Conservation (phyloP, 2,888 invertebrate species). For the Agrotis puta region DNA sequence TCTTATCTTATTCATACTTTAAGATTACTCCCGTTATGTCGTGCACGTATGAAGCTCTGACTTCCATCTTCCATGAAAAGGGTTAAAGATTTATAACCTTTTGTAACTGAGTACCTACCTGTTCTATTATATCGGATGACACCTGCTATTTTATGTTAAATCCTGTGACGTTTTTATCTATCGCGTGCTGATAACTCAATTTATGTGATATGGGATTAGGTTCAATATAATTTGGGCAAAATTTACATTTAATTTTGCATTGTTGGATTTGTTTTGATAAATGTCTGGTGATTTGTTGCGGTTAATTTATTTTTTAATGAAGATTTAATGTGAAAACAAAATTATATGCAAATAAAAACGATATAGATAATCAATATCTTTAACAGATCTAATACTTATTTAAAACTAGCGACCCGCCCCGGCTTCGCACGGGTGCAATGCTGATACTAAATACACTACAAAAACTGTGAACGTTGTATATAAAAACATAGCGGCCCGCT, state of each 20-base stretch:
- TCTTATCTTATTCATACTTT: conserved; percentile 41
- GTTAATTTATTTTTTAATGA: background rate
- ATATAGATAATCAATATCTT: background rate
- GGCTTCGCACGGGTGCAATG: too few species aligned
- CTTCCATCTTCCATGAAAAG: conserved; percentile 72
- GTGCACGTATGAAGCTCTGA: conserved; percentile 61
- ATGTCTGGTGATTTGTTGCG: conserved; percentile 19
- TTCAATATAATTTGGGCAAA: conserved; percentile 50
- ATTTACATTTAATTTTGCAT: conserved; percentile 40
- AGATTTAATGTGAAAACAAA: background rate
- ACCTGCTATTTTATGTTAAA: conserved; percentile 71
- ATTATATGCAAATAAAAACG: background rate
- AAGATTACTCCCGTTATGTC: conserved; percentile 40
- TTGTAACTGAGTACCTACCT: conserved; percentile 60
- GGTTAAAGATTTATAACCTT: conserved; percentile 73
- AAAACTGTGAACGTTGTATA: too few species aligned
- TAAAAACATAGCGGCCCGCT: too few species aligned
- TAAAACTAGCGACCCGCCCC: too few species aligned
- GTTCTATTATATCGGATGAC: conserved; percentile 67
- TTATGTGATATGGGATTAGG: conserved; percentile 60
- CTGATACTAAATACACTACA: too few species aligned
- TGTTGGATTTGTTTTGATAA: conserved; percentile 34
- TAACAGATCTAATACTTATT: too few species aligned
- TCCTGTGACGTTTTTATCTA: conserved; percentile 68
- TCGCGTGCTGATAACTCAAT: conserved; percentile 62